Evolutionary conservation across 2,888 invertebrate genomes (phyloP), one percentile per base, ranked within the genome.

Genomic region (Nomada hirtipes): DNA sequence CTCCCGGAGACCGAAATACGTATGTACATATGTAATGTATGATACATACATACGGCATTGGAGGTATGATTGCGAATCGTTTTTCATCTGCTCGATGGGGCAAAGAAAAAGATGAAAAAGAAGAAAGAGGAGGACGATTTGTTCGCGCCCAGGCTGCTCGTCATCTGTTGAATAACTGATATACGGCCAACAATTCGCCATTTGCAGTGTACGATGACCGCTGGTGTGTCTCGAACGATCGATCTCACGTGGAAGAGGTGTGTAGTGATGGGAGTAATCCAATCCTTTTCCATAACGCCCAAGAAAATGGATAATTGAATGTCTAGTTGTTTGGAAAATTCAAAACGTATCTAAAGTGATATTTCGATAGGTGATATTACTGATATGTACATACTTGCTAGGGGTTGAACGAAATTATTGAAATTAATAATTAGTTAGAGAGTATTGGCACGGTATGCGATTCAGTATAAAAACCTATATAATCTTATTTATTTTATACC

Each of bases 131-230:
- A 11, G 42, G 67, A 26, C 57, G 57, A 13, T 26, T 42, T 52
- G 59, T 53, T 42, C 42, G 47, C 60, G 36, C 47, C 11, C 60
- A n/a, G 77, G 36, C 47, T 64, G 61, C 53, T 26, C 53, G 75
- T 82, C 83, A 82, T 83, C 79, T 79, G 83, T 83, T 83, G 78
- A 78, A 70, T 74, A 82, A 83, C 47, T 53, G 82, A 82, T 69
- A 75, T 57, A 75, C 61, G 57, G 10, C 50, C n/a, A 26, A 55
- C 23, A 55, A 60, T 52, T 50, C 29, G 29, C 55, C 44, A 47
- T 36, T 52, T 52, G 64, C 50, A 15, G 15, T 15, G 15, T 29
- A 53, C 15, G 20, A 26, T 11, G 23, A 18, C 64, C 47, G 47
- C 44, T 52, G 13, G 70, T 20, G 36, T 57, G 50, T 70, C 70